Conservation (phyloP, 2,797 vertebrate genomes). For the Notolabrus celidotus region DNA sequence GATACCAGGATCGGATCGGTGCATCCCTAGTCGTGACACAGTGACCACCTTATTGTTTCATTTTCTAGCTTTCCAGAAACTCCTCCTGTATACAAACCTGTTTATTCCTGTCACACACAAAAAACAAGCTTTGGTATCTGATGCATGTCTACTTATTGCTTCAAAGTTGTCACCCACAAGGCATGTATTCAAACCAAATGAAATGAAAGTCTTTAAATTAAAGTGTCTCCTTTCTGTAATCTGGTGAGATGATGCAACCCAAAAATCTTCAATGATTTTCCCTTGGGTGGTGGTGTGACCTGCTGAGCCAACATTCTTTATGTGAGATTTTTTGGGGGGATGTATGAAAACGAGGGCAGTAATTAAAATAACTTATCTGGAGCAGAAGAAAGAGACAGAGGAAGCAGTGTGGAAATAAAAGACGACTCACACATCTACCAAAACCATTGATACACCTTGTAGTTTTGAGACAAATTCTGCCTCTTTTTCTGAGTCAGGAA, state of each 20-base stretch:
- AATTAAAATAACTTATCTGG: conserved; percentile 45
- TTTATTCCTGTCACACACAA: too few relatives aligned
- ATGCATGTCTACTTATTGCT: too few relatives aligned
- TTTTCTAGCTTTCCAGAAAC: too few relatives aligned
- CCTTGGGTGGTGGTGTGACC: conserved; percentile 25
- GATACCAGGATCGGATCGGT: too few relatives aligned
- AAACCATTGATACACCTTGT: conserved; percentile 15
- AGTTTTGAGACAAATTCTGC: background rate
- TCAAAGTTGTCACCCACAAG: too few relatives aligned
- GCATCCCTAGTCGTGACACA: too few relatives aligned
- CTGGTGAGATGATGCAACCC: conserved; percentile 20
- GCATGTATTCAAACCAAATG: too few relatives aligned
- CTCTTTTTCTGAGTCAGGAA: background rate
- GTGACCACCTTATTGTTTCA: too few relatives aligned
- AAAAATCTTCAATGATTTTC: background rate
- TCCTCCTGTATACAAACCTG: too few relatives aligned
- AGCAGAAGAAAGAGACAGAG: conserved; percentile 41
- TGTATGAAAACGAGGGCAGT: conserved; percentile 9
- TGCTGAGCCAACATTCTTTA: conserved; percentile 6
- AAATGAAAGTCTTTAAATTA: too few relatives aligned
- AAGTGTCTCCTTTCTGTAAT: conserved; percentile 24
- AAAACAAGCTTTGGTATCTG: too few relatives aligned
- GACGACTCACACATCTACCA: background rate
- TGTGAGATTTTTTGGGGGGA: conserved; percentile 12
- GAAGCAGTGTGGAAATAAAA: conserved; percentile 12